Percentiles rank a stretch among this genome's conserved stretches.
phyloP scores from a whole-genome alignment of 2,888 invertebrate genomes.

The Piscicola geometra region DNA sequence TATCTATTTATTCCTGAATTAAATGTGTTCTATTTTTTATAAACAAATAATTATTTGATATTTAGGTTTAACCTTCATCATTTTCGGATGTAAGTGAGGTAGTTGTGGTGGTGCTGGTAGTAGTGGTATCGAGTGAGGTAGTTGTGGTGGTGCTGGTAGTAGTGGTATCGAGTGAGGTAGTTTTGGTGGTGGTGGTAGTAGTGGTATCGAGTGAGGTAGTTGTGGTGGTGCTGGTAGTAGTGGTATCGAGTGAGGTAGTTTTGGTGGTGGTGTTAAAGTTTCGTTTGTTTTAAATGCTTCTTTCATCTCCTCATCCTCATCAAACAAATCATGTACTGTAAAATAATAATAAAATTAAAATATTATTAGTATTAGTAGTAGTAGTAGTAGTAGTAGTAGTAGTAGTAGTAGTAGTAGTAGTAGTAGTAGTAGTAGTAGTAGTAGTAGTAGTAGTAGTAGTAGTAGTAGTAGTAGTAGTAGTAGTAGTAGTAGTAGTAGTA shows the following conservation, averaged over 20 bases:
- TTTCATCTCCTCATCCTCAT: no score
- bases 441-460: constrained; percentile 27
- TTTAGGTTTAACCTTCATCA: no score
- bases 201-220: constrained; percentile 13
- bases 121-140: constrained; percentile 8
- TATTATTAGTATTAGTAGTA: constrained; percentile 14
- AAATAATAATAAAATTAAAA: neutral
- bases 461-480: constrained; percentile 21
- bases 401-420: constrained; percentile 30
- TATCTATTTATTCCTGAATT: no score
- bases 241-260: constrained; percentile 6
- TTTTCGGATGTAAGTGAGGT: constrained; percentile 2
- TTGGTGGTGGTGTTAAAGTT: neutral
- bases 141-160: constrained; percentile 21
- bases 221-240: constrained; percentile 16
- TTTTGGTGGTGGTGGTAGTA: constrained; percentile 17
- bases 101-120: constrained; percentile 16
- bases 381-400: constrained; percentile 30
- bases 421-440: constrained; percentile 26
- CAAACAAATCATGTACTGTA: no score
- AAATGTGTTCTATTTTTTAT: no score
- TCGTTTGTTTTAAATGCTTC: neutral
- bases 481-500: constrained; percentile 25
- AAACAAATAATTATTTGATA: no score
- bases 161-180: constrained; percentile 12